Base-by-base conservation (phyloP, 2,113 vertebrate species). In the Zeus faber region DNA sequence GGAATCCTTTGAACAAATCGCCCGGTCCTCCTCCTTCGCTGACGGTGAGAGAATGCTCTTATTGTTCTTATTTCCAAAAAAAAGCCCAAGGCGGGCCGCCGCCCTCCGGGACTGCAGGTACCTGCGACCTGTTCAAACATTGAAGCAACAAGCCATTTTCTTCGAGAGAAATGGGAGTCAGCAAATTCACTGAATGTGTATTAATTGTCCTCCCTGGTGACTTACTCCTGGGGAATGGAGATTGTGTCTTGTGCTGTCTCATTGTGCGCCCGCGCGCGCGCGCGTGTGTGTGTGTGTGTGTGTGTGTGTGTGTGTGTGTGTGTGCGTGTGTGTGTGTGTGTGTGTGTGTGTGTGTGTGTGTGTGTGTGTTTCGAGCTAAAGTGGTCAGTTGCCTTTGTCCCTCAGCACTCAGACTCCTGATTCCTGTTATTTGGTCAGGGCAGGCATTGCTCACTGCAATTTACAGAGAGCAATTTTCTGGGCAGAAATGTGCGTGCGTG, bases 391-490 rank as follows among this genome's bases (percentile, higher is more conserved):
- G 65, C 55, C 59, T 67, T 74, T 72, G 69, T 77, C 67, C 67
- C 60, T 70, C 64, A 63, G 76, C 79, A 67, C 66, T 75, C 68
- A 76, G 58, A 61, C 72, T 79, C 60, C 59, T 79, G 79, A 84
- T 82, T 79, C 76, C 77, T 74, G 76, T 67, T 77, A 84, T 86
- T 82, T 82, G 77, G 69, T 72, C 72, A 66, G 57, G 74, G 63
- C 58, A 67, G 74, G 72, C 64, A 76, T 67, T 45, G 27, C 71
- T 69, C 39, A 17, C 70, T 73, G 77, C 76, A 72, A 76, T 84
- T 77, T 72, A 72, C 70, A 67, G 67, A 50, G 67, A 26, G 54
- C 26, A 16, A 65, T n/a, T n/a, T n/a, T n/a, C n/a, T 21, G 41
- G n/a, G 4, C 13, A 20, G 13, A n/a, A 7, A 2, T 44, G 17